Percentiles rank a stretch among this genome's conserved stretches.
Conservation (phyloP, 2,113 vertebrate genomes). For the Psilopsiagon aurifrons region DNA sequence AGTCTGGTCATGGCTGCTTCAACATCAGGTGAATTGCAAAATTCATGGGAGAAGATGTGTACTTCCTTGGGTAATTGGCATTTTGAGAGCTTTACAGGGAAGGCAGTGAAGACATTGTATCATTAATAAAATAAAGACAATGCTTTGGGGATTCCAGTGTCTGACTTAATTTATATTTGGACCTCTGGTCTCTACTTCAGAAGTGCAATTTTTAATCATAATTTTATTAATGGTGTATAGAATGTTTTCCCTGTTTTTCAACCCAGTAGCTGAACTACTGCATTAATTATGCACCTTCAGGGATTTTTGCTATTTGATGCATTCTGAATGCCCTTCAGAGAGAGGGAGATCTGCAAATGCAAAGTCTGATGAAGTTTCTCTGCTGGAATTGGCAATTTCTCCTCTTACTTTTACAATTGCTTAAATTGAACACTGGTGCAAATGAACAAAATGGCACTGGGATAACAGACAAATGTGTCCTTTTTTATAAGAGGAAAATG, state of each 20-base stretch:
- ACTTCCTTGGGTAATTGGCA: not conserved
- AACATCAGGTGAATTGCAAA: not conserved
- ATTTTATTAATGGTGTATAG: not conserved
- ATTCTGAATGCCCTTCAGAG: not conserved
- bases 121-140: slow-evolving; percentile 3
- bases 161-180: not conserved
- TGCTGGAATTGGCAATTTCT: not conserved
- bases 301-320: not conserved
- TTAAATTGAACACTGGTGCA: not conserved
- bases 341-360: not conserved
- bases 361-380: not conserved
- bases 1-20: not conserved
- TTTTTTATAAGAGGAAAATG: not conserved
- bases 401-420: not conserved
- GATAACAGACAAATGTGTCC: not conserved
- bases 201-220: not conserved
- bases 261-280: not conserved
- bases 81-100: not conserved
- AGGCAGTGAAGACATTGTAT: not conserved
- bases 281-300: not conserved
- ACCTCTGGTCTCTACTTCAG: not conserved
- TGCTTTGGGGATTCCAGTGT: not conserved
- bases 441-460: not conserved
- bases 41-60: not conserved
- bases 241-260: not conserved